Conservation (phyloP, 1,140 invertebrate species). For the Drosophila pruinosa region DNA sequence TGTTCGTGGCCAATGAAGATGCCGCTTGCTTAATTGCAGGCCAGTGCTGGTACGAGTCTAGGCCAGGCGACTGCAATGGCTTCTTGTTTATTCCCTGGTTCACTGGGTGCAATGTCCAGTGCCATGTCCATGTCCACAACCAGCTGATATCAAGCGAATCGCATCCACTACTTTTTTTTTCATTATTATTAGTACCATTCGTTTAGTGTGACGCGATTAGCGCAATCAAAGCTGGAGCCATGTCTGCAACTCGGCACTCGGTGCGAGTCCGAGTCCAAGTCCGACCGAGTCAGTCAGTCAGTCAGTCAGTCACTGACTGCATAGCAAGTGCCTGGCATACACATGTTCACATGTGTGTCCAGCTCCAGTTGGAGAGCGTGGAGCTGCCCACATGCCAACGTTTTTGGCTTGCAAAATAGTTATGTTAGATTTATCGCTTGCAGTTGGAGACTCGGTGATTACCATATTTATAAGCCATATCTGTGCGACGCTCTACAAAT, state of each 20-base stretch:
- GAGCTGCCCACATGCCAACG: conserved; percentile 60
- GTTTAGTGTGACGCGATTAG: conserved; percentile 47
- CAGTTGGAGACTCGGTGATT: conserved; percentile 34
- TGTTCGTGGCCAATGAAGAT: conserved; percentile 61
- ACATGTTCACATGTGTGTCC: conserved; percentile 64
- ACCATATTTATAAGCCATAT: conserved; percentile 68
- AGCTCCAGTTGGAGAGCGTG: conserved; percentile 19
- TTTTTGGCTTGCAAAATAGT: conserved; percentile 68
- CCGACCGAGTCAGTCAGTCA: conserved; percentile 45
- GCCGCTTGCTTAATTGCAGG: conserved; percentile 61
- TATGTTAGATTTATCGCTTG: conserved; percentile 65
- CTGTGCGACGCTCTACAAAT: conserved; percentile 61
- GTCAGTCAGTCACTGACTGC: conserved; percentile 52
- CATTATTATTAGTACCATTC: conserved; percentile 9
- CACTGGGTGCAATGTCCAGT: background rate
- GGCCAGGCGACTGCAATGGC: conserved; percentile 1
- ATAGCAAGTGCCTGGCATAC: conserved; percentile 74
- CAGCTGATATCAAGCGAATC: conserved; percentile 49
- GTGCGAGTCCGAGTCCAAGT: background rate
- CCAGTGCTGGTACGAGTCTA: conserved; percentile 36
- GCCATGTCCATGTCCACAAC: conserved; percentile 38
- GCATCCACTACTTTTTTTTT: no score
- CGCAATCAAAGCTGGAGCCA: conserved; percentile 45
- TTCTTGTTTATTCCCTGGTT: background rate
- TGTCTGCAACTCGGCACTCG: conserved; percentile 11